Conservation (phyloP, 1,140 invertebrate species). For the Bactericera cockerelli region DNA sequence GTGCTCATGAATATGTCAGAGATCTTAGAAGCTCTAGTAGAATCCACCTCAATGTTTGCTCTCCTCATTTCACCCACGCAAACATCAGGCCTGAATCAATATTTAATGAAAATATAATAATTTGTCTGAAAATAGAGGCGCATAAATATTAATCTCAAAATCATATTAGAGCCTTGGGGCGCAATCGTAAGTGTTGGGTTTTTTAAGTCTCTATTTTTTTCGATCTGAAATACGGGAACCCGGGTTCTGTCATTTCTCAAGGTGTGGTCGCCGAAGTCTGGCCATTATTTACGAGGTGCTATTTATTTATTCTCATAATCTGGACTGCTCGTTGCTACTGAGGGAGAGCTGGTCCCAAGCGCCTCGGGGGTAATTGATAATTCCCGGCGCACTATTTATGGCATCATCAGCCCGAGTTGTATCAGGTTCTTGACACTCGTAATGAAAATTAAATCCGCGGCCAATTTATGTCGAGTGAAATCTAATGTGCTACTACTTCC, state of each 20-base stretch:
- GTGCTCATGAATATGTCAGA: too few species aligned
- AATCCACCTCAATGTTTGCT: too few species aligned
- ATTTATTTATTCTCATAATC: constrained; percentile 9
- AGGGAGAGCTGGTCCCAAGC: neutral
- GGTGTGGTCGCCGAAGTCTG: constrained; percentile 7
- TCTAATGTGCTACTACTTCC: too few species aligned
- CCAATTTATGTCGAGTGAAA: too few species aligned
- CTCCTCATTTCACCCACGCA: too few species aligned
- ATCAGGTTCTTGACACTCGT: too few species aligned
- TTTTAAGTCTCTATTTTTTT: neutral
- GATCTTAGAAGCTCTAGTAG: too few species aligned
- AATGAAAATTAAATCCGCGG: too few species aligned
- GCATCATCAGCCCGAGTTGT: neutral
- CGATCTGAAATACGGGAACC: neutral
- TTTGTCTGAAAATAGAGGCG: neutral
- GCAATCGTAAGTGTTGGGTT: neutral
- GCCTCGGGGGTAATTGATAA: neutral
- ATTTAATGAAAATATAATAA: neutral
- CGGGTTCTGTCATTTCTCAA: constrained; percentile 5
- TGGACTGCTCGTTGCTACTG: neutral
- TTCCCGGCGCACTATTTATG: neutral
- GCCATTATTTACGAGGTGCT: constrained; percentile 2
- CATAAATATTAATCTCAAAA: constrained; percentile 2
- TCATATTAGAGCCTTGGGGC: neutral
- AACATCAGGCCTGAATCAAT: neutral